Evolutionary conservation across 1,140 invertebrate genomes (phyloP), one percentile per base, ranked within the genome.

Genomic region (Drosophila gunungcola): DNA sequence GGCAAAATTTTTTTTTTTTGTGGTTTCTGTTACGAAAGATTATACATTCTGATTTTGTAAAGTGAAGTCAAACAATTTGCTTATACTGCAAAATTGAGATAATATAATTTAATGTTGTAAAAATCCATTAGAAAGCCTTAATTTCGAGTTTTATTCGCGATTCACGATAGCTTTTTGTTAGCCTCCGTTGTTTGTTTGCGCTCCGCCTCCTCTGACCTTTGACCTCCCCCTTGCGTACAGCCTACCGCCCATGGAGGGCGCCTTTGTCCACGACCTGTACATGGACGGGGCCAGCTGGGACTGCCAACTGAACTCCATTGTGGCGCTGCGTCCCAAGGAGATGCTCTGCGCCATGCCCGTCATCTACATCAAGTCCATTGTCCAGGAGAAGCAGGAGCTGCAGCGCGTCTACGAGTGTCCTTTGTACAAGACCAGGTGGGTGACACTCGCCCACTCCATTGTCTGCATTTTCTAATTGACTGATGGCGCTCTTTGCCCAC

Each of bases 231-330:
- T 11, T 34, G 54, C 64, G 34, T 51, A 72, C 91, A 96, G 95
- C 12, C 93, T 95, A 7, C 94, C 97, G 4, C 98, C 98, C 0
- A 93, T 97, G 64, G 98, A 99, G 92, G 98, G 98, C 29, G 97
- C 97, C 3, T 98, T 97, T 92, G 95, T 99, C 36, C 96, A 97
- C 92, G 97, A 97, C 12, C 93, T 99, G 48, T 98, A 95, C 93
- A 96, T 99, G 96, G 98, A 99, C 93, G 98, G 98, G n/a, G 97
- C 97, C 25, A 95, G 97, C 78, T 99, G 98, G 98, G 97, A 99
- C 90, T 95, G 93, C 1, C 93, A 94, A 64, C 93, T 94, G 1
- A 96, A 97, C 54, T 95, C 95, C 64, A 96, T 99, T 64, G 94
- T 95, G 10, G 96, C 98, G 58, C 96, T 98, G 2, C 94, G 95